These are phyloP conservation scores for Theonella swinhoei DNA, from an alignment of 37 sponge, comb jelly and placozoan species.

Conservation along the genomic window DNA sequence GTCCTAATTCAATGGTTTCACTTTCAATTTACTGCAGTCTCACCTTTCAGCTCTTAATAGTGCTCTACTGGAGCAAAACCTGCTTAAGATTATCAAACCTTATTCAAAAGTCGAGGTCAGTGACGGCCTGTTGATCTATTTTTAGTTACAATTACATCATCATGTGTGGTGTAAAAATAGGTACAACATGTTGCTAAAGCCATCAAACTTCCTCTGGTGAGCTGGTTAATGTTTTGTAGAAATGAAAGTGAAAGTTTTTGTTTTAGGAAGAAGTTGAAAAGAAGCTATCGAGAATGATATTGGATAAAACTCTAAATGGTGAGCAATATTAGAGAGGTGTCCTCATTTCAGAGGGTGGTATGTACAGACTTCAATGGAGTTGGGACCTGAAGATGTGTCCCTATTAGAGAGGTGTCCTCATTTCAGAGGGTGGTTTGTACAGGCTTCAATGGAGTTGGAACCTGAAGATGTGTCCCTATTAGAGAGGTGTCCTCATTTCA, in stretches of 20 bases:
- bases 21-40: slow-evolving; percentile 40
- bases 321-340: too few species aligned
- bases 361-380: too few species aligned
- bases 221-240: not conserved
- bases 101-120: slow-evolving; percentile 91
- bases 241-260: not conserved
- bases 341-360: too few species aligned
- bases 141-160: not conserved
- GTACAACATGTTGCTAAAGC: slow-evolving; percentile 84
- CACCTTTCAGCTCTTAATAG: slow-evolving; percentile 92
- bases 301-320: slow-evolving; percentile 96
- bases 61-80: slow-evolving; percentile 93
- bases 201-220: slow-evolving; percentile 89
- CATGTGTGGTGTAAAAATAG: slow-evolving; percentile 11
- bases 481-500: too few species aligned
- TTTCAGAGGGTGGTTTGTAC: too few species aligned
- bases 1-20: not conserved
- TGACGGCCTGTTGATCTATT: not conserved
- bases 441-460: too few species aligned
- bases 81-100: slow-evolving; percentile 92
- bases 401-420: too few species aligned
- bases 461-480: too few species aligned
- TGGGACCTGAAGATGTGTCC: too few species aligned
- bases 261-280: slow-evolving; percentile 83
- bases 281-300: slow-evolving; percentile 97